Conservation (phyloP, 2,113 vertebrate species). For the Stigmatopora argus region DNA sequence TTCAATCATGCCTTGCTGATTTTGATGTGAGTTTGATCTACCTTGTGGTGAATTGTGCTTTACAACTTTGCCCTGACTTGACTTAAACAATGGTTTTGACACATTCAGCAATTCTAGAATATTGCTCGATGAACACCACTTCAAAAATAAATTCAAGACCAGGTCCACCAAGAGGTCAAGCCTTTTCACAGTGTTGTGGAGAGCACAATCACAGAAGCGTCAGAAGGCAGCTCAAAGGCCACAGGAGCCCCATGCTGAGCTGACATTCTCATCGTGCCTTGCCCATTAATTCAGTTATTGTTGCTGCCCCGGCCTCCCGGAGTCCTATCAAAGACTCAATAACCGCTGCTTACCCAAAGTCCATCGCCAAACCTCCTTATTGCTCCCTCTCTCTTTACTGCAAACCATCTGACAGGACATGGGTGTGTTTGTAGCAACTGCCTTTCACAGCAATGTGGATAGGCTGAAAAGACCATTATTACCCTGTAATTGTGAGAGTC, state of each 20-base stretch:
- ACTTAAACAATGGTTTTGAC: slow-evolving; percentile 8
- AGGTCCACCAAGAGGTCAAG: slow-evolving; percentile 57
- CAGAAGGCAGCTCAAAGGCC: slow-evolving; percentile 67
- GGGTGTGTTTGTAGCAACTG: slow-evolving; percentile 43
- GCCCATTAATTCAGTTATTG: slow-evolving; percentile 76
- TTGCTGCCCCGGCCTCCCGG: slow-evolving; percentile 70
- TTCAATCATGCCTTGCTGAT: no score
- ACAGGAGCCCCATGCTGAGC: slow-evolving; percentile 59
- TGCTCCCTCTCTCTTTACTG: slow-evolving; percentile 34
- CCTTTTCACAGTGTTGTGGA: slow-evolving; percentile 49
- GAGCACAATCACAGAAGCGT: slow-evolving; percentile 60
- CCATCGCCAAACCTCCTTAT: slow-evolving; percentile 54
- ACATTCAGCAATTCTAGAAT: slow-evolving; percentile 23
- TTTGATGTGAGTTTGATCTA: no score
- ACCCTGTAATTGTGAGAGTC: slow-evolving; percentile 69
- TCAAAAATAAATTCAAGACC: slow-evolving; percentile 31
- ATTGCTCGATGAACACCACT: slow-evolving; percentile 2
- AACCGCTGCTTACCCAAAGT: slow-evolving; percentile 72
- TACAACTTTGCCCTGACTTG: slow-evolving; percentile 19
- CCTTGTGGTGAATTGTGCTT: no score
- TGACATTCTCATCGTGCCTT: slow-evolving; percentile 76
- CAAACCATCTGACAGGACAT: slow-evolving; percentile 53
- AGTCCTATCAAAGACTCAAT: slow-evolving; percentile 75
- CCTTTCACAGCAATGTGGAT: slow-evolving; percentile 50
- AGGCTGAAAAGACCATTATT: slow-evolving; percentile 63